phyloP scores from a whole-genome alignment of 2,113 vertebrate species.

The Odocoileus virginianus region DNA sequence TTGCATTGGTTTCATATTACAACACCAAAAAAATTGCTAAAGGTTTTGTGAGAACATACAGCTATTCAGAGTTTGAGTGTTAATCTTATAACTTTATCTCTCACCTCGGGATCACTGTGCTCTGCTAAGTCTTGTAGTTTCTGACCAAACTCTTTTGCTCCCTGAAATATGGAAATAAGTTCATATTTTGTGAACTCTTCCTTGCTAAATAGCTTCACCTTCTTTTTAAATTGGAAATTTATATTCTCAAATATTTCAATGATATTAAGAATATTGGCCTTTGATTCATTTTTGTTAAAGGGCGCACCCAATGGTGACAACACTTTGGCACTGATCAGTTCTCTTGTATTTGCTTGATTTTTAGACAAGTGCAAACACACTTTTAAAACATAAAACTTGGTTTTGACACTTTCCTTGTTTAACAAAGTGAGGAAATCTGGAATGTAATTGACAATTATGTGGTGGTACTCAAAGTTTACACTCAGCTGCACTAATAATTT shows the following conservation, averaged over 20 bases:
- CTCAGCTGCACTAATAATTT: conserved; percentile 52
- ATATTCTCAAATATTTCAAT: conserved; percentile 70
- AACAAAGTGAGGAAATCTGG: conserved; percentile 58
- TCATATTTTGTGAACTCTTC: conserved; percentile 69
- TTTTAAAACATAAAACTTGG: conserved; percentile 61
- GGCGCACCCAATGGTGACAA: conserved; percentile 48
- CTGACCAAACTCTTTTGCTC: conserved; percentile 61
- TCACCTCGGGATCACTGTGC: conserved; percentile 65
- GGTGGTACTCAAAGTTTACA: conserved; percentile 52
- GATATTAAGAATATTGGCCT: conserved; percentile 63
- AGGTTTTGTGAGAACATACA: neutral
- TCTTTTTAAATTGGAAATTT: conserved; percentile 69
- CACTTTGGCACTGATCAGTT: conserved; percentile 66
- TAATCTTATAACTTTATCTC: conserved; percentile 67
- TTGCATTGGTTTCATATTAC: neutral
- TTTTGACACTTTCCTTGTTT: conserved; percentile 61
- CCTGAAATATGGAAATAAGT: conserved; percentile 67
- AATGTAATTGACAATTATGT: conserved; percentile 44
- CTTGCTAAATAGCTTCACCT: conserved; percentile 62
- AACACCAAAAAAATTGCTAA: conserved; percentile 10
- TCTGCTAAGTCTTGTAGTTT: conserved; percentile 67
- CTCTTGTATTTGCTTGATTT: conserved; percentile 66
- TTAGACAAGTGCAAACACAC: conserved; percentile 58
- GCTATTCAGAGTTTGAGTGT: conserved; percentile 66
- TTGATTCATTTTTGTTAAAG: conserved; percentile 68